phyloP scores from a whole-genome alignment of 2,797 vertebrate species.

The Cercopithecus hamlyni region DNA sequence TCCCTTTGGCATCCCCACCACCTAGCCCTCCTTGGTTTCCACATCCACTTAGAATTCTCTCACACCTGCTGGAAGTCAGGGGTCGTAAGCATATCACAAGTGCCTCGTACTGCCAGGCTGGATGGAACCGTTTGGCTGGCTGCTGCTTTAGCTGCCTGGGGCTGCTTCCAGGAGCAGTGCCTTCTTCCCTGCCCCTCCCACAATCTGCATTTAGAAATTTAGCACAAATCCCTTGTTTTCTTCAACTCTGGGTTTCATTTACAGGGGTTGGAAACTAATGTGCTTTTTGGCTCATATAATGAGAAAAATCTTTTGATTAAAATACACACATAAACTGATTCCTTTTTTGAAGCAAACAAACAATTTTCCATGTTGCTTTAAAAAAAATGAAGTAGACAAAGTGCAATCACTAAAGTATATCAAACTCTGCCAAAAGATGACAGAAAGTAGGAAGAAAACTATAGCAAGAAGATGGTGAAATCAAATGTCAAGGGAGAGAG shows the following conservation, averaged over 20 bases:
- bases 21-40: neutral
- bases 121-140: neutral
- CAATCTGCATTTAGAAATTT: conserved; percentile 6
- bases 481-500: neutral
- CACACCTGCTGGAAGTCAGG: neutral
- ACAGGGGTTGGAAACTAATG: conserved; percentile 54
- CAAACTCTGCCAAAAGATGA: conserved; percentile 11
- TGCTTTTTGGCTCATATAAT: conserved; percentile 63
- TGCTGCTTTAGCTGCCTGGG: neutral
- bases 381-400: conserved; percentile 71
- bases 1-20: neutral
- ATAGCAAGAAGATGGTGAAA: neutral
- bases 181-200: conserved; percentile 10
- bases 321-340: conserved; percentile 55
- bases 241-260: conserved; percentile 67
- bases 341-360: conserved; percentile 60
- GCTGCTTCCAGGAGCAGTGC: neutral
- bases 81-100: neutral
- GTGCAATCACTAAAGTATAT: conserved; percentile 25
- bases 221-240: conserved; percentile 50
- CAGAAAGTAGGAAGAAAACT: conserved; percentile 23
- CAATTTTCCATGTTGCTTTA: conserved; percentile 53
- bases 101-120: neutral
- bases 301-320: conserved; percentile 67
- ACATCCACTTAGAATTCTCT: conserved; percentile 11